Base-by-base conservation (phyloP, 2,888 invertebrate species). In the Eucriotettix oculatus region DNA sequence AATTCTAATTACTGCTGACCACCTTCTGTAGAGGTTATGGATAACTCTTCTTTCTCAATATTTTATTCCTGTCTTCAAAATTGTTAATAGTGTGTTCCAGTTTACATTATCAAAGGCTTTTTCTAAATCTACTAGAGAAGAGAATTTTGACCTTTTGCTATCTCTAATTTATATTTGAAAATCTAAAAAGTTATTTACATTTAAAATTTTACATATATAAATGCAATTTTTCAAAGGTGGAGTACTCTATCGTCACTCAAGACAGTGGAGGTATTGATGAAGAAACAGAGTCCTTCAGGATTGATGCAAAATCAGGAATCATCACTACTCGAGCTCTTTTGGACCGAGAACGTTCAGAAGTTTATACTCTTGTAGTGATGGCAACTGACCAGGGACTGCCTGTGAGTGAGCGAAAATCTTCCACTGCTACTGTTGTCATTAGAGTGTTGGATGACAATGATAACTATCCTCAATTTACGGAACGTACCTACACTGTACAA, bases 381-480 rank as follows among this genome's bases (percentile, higher is more conserved):
- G 96, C 95, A 0, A 83, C 84, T 0, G 97, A 97, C 71, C 85
- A 88, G 70, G 89, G 91, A 0, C 83, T 82, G 40, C 86, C 90
- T 0, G 81, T 86, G 11, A 79, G 85, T n/a, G 85, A 87, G 59
- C 79, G 92, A 62, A 80, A 84, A 68, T 87, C 90, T 0, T 86
- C 92, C 63, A 88, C 85, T 70, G 89, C 94, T 0, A 89, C 87
- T 42, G 82, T 95, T 52, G 80, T 88, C 64, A 84, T 95, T 42
- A 85, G 85, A 65, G 81, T 95, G 10, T 72, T 89, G 57, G 94
- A 95, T 67, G 94, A 93, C 71, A 92, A 92, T 68, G 94, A 94
- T 74, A 94, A 94, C 72, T 92, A 92, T 72, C 94, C 94, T 0
- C 92, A 94, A 72, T 94, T 94, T 73, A 86, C 87, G 57, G 90